Percentiles rank a stretch among this genome's conserved stretches.
These are phyloP conservation scores for Dunckerocampus dactyliophorus DNA, from an alignment of 2,113 vertebrate species.

Conservation along the genomic window DNA sequence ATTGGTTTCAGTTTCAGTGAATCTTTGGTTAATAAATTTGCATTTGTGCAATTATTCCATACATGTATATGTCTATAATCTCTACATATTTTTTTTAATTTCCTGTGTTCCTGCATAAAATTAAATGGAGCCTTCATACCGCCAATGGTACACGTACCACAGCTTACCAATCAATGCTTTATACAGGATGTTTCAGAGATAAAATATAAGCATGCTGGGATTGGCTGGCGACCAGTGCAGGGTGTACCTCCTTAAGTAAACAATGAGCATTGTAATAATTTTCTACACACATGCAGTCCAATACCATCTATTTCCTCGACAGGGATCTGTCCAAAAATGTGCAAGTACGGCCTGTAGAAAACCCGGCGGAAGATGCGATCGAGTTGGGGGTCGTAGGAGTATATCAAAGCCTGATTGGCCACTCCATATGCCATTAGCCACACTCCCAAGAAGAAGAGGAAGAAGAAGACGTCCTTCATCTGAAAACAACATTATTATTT, in stretches of 20 bases:
- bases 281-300: background rate
- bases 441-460: constrained; percentile 86
- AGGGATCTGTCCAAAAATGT: constrained; percentile 89
- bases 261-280: background rate
- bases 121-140: no score
- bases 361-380: constrained; percentile 77
- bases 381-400: constrained; percentile 70
- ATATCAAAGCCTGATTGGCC: constrained; percentile 83
- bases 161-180: no score
- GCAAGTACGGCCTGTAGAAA: constrained; percentile 86
- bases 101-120: no score
- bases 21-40: no score
- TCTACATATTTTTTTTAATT: no score
- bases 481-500: constrained; percentile 32
- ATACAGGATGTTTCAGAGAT: no score
- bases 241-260: background rate
- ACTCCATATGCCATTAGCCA: constrained; percentile 88
- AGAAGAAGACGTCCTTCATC: constrained; percentile 91
- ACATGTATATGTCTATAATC: no score
- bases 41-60: no score
- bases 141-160: no score
- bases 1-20: no score
- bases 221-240: no score
- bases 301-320: constrained; percentile 84
- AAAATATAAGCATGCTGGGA: no score